These are phyloP conservation scores for Syrmaticus mikado DNA, from an alignment of 2,113 vertebrate genomes.

Conservation along the genomic window DNA sequence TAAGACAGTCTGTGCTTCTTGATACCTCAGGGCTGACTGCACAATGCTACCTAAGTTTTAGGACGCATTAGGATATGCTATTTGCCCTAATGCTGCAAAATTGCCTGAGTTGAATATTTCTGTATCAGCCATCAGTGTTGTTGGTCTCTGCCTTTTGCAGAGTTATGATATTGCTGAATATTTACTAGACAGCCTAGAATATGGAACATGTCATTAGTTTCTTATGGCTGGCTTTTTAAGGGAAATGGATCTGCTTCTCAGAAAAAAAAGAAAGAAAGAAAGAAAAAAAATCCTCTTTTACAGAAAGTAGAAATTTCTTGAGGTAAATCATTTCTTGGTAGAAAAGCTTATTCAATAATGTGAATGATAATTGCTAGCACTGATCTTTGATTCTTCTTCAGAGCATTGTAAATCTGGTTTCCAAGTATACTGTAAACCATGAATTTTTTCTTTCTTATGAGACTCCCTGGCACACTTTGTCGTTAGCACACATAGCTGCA, in stretches of 20 bases:
- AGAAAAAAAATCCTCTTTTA: background rate
- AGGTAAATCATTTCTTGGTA: background rate
- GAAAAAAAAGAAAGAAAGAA: background rate
- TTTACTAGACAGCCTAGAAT: background rate
- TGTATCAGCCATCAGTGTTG: background rate
- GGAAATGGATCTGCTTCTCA: background rate
- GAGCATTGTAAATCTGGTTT: constrained; percentile 14
- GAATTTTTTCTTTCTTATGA: background rate
- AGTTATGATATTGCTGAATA: background rate
- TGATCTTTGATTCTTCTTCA: background rate
- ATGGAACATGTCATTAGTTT: background rate
- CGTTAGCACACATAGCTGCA: background rate
- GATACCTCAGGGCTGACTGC: background rate
- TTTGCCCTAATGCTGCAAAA: background rate
- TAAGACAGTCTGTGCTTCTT: background rate
- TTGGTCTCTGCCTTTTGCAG: background rate
- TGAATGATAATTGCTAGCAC: background rate
- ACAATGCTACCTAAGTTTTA: background rate
- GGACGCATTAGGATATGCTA: background rate
- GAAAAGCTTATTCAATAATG: background rate
- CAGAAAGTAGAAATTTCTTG: background rate
- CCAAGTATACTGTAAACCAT: background rate
- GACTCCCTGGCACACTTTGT: background rate
- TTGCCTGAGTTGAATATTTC: background rate
- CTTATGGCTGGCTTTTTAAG: background rate